A percentile compares a stretch with the other conserved stretches of the same genome.
Conservation (phyloP, 2,888 invertebrate species). For the Lobophora halterata region DNA sequence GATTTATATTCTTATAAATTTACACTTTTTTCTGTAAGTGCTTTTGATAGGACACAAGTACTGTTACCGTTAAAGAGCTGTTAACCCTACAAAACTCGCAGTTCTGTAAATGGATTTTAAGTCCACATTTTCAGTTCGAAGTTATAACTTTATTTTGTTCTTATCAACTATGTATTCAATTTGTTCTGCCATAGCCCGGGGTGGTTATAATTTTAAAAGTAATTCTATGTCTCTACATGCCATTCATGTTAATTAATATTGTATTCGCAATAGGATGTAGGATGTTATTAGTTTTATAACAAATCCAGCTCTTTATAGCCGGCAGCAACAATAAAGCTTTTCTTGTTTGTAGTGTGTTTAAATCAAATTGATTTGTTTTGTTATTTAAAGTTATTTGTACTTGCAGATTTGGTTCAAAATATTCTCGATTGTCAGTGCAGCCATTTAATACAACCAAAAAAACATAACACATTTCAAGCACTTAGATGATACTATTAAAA, state of each 20-base stretch:
- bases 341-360: no score
- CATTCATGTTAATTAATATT: slow-evolving; percentile 57
- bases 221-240: slow-evolving; percentile 45
- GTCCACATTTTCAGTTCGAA: background rate
- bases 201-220: slow-evolving; percentile 57
- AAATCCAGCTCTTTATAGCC: slow-evolving; percentile 10
- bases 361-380: no score
- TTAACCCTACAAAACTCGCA: no score
- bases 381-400: slow-evolving; percentile 8
- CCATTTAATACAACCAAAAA: slow-evolving; percentile 3
- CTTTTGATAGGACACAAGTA: slow-evolving; percentile 1
- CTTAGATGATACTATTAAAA: slow-evolving; percentile 31
- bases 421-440: background rate
- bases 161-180: slow-evolving; percentile 15
- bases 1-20: no score
- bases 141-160: background rate
- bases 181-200: slow-evolving; percentile 39
- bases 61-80: no score
- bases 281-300: slow-evolving; percentile 41
- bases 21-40: no score
- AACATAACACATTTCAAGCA: slow-evolving; percentile 11
- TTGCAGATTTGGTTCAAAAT: slow-evolving; percentile 1
- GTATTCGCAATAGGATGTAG: slow-evolving; percentile 43
- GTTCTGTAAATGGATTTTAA: no score
- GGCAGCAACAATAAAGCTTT: slow-evolving; percentile 2